These are phyloP conservation scores for Eupeodes luniger DNA, from an alignment of 2,888 invertebrate genomes.

Conservation along the genomic window DNA sequence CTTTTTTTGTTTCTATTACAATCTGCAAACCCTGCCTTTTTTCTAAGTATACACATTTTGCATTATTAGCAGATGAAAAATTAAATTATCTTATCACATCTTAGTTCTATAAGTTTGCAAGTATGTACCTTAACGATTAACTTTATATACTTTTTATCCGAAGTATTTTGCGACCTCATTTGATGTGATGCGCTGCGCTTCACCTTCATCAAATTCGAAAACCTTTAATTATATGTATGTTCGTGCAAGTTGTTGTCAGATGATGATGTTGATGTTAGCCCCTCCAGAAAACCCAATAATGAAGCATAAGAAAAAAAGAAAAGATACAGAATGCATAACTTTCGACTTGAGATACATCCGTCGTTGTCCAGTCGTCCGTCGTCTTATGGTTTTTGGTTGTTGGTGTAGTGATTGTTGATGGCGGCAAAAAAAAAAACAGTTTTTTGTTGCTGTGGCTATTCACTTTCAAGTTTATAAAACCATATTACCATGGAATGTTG, in stretches of 20 bases:
- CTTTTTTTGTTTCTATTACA: neutral
- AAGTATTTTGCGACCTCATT: slow-evolving; percentile 33
- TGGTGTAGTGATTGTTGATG: too few species aligned
- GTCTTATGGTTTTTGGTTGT: neutral
- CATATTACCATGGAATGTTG: slow-evolving; percentile 36
- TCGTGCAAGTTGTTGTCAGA: slow-evolving; percentile 63
- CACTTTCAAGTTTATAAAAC: slow-evolving; percentile 64
- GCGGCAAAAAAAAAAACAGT: neutral
- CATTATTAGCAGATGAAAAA: slow-evolving; percentile 32
- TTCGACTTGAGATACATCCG: slow-evolving; percentile 61
- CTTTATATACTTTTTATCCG: slow-evolving; percentile 8
- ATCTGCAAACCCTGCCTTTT: neutral
- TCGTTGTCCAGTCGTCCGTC: slow-evolving; percentile 1
- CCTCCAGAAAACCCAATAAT: slow-evolving; percentile 38
- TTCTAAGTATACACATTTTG: neutral
- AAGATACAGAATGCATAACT: slow-evolving; percentile 52
- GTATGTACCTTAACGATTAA: neutral
- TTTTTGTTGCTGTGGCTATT: slow-evolving; percentile 15
- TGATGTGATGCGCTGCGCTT: slow-evolving; percentile 35
- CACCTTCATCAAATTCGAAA: slow-evolving; percentile 55
- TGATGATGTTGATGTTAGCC: neutral
- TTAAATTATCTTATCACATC: slow-evolving; percentile 48
- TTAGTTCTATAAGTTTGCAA: neutral
- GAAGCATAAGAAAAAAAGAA: slow-evolving; percentile 28
- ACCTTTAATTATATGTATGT: slow-evolving; percentile 62